Evolutionary conservation across 1,140 invertebrate genomes (phyloP).

Genomic region (Heliconius himera): DNA sequence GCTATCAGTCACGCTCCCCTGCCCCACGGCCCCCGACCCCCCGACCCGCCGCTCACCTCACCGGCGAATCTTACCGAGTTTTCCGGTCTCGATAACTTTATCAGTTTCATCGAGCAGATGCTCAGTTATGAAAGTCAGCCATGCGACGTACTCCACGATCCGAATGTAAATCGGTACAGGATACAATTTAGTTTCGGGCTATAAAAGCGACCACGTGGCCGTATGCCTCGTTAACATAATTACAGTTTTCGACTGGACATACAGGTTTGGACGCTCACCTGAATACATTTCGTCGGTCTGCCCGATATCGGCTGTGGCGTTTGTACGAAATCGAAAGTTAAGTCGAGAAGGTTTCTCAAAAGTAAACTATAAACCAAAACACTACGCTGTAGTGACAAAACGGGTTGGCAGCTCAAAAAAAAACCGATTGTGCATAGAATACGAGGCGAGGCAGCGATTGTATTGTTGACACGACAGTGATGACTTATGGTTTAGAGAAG

Average conservation of each 20-base stretch:
- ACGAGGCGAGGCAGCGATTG: constrained; percentile 36
- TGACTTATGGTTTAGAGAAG: constrained; percentile 52
- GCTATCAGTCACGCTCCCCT: constrained; percentile 74
- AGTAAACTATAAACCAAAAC: constrained; percentile 24
- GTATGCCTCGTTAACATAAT: constrained; percentile 55
- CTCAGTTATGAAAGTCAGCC: constrained; percentile 35
- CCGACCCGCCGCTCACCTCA: constrained; percentile 52
- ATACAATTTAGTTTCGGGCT: constrained; percentile 9
- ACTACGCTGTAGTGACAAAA: constrained; percentile 37
- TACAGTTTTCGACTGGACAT: constrained; percentile 58
- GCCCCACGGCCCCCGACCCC: constrained; percentile 48
- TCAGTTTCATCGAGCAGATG: constrained; percentile 56
- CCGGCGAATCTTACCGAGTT: constrained; percentile 68
- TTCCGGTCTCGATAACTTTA: constrained; percentile 72
- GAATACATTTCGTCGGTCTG: constrained; percentile 55
- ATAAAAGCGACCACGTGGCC: constrained; percentile 29
- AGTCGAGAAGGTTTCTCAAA: constrained; percentile 32
- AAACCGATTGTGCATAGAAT: constrained; percentile 44
- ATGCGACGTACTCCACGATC: constrained; percentile 25
- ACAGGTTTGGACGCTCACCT: constrained; percentile 58
- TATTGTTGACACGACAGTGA: constrained; percentile 67
- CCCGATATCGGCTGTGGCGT: constrained; percentile 56
- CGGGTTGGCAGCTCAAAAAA: constrained; percentile 40
- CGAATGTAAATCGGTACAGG: constrained; percentile 19
- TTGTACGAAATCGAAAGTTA: constrained; percentile 72